These are phyloP conservation scores for Poecilia latipinna DNA, from an alignment of 2,113 vertebrate genomes.

Conservation along the genomic window DNA sequence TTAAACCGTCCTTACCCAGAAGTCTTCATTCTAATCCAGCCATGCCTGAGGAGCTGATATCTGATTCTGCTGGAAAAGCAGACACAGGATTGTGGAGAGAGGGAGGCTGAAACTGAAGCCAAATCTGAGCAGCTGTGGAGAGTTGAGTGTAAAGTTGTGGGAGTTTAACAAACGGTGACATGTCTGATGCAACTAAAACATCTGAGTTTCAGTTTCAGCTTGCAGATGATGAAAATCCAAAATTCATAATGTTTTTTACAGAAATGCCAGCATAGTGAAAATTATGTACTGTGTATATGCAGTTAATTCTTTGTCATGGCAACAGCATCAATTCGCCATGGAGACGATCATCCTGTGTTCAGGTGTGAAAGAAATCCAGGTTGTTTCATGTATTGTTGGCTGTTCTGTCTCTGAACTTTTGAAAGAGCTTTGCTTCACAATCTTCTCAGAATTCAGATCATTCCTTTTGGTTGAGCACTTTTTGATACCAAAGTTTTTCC, in stretches of 20 bases:
- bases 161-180: slow-evolving; percentile 8
- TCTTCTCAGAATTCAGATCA: too few relatives aligned
- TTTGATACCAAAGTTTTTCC: too few relatives aligned
- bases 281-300: background rate
- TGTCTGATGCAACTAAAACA: slow-evolving; percentile 21
- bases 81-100: background rate
- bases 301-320: background rate
- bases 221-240: background rate
- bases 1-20: slow-evolving; percentile 43
- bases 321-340: too few relatives aligned
- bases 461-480: too few relatives aligned
- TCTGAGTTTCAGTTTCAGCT: background rate
- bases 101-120: slow-evolving; percentile 29
- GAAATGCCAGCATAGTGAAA: background rate
- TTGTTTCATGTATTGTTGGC: too few relatives aligned
- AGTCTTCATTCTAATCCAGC: slow-evolving; percentile 38
- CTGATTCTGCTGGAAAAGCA: slow-evolving; percentile 38
- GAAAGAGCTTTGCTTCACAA: too few relatives aligned
- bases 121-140: slow-evolving; percentile 1
- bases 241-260: background rate
- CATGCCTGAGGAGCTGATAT: slow-evolving; percentile 19
- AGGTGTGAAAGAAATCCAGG: too few relatives aligned
- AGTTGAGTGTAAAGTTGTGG: slow-evolving; percentile 14
- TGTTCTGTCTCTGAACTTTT: too few relatives aligned
- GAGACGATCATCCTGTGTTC: too few relatives aligned